Base-by-base conservation (phyloP, 2,888 invertebrate species). In the Tridacna crocea region DNA sequence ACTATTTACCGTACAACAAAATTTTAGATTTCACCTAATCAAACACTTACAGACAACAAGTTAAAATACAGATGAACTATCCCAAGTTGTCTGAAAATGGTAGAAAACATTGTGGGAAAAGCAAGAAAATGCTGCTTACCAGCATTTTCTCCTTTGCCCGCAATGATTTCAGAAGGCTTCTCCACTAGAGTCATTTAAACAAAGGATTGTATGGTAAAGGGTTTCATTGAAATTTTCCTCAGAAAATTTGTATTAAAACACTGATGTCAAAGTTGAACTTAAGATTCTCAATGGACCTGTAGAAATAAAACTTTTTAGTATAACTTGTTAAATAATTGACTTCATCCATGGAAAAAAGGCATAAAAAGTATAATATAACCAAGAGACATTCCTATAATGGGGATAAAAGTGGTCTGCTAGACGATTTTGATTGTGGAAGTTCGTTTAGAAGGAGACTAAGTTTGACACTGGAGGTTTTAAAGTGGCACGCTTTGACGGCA, bases 381-480 rank as follows among this genome's bases (percentile, higher is more conserved):
- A 70, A 70, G 22, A 70, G 70, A 51, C 51, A 70, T 70, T 70
- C 70, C 0, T 70, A 15, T 51, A 70, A 70, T 70, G 70, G 70
- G 0, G 70, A 68, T 12, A 68, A 47, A 46, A 27, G n/a, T 13
- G n/a, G n/a, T 46, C 46, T 47, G 22, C 24, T 15, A 51, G 22
- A 70, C 24, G 70, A 70, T 24, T 70, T 70, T 70, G 70, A 70
- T 70, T 70, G 70, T 51, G 70, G 70, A 51, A 24, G 70, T 51
- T 47, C 70, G 24, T 70, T 70, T 22, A 70, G 70, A 51, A 70
- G 24, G 26, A 70, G 70, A 70, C 51, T 70, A 51, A 79, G 77
- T 60, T 75, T 85, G 58, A 80, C 77, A 26, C 73, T 82, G 13
- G 85, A 85, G 61, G 66, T 82, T 19, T 72, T 85, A n/a, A 85